Base-by-base conservation (phyloP, 2,797 vertebrate species). In the Streptopelia turtur region DNA sequence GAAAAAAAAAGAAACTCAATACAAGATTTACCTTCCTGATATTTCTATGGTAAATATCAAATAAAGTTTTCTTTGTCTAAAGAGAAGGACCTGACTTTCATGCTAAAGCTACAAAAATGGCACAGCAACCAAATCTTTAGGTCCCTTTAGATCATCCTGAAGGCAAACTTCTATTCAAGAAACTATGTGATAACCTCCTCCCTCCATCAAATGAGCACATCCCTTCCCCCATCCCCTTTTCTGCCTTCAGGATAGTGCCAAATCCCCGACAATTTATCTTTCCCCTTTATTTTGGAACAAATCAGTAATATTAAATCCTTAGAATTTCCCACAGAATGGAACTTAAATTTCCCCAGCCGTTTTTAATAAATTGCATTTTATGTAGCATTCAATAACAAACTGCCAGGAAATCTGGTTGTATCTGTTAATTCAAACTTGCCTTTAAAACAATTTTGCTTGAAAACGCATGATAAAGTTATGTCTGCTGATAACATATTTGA, bases 281-380 rank as follows among this genome's bases (percentile, higher is more conserved):
- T 70, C 21, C 79, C 72, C 47, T 93, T 77, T 81, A 92, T 89
- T 95, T 93, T 96, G 93, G 93, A 97, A 94, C 33, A 93, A 94
- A 91, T 11, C 10, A 2, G 72, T 80, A 93, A 92, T 78, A 77
- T 69, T 77, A 91, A 95, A 89, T 95, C 87, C 76, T 83, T 68
- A 65, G 28, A 94, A 92, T 81, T 92, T 93, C 77, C 92, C 93
- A 96, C 83, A 89, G 81, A 93, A 92, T 80, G 75, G 61, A 96
- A 93, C 65, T 78, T 90, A 50, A 85, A 24, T 72, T 90, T 94
- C 57, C 28, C 78, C 93, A 95, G 92, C 22, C 41, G 5, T 71
- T 96, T 95, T 61, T 85, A 97, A 95, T 95, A 96, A 95, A 82
- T 55, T n/a, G 41, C 25, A 87, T 89, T 96, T 95, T 43, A 71